Conservation (phyloP, 2,888 invertebrate species). For the Chloroclysta siterata region DNA sequence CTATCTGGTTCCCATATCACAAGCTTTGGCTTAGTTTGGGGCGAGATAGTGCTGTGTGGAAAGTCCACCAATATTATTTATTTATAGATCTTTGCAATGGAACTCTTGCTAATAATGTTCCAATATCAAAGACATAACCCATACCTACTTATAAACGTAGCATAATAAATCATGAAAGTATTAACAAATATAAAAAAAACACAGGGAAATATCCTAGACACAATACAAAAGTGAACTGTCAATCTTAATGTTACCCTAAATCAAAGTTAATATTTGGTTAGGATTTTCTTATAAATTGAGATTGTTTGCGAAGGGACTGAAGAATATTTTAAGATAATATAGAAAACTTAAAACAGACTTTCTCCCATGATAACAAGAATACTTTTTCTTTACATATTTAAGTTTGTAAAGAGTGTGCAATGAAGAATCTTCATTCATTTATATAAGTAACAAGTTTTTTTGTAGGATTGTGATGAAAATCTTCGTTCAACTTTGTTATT, state of each 20-base stretch:
- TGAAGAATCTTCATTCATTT: neutral
- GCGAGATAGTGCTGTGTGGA: too few species aligned
- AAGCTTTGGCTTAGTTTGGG: too few species aligned
- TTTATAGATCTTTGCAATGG: too few species aligned
- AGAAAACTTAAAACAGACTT: conserved; percentile 1
- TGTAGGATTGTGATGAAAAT: neutral
- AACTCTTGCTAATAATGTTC: too few species aligned
- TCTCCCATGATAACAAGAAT: neutral
- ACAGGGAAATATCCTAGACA: neutral
- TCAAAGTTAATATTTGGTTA: conserved; percentile 21
- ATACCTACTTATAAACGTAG: too few species aligned
- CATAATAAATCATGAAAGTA: too few species aligned
- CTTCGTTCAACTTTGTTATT: neutral
- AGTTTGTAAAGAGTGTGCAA: neutral
- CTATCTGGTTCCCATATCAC: too few species aligned
- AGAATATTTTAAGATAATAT: conserved; percentile 12
- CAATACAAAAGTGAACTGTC: conserved; percentile 2
- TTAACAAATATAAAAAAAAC: too few species aligned
- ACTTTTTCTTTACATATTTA: conserved; percentile 1
- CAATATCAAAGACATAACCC: too few species aligned
- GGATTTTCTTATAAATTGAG: conserved; percentile 17
- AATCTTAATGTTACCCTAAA: conserved; percentile 8
- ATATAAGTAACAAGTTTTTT: neutral
- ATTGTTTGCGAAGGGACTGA: conserved; percentile 11
- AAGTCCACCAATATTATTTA: too few species aligned